phyloP scores from a whole-genome alignment of 2,888 invertebrate species.

The Eupithecia inturbata region DNA sequence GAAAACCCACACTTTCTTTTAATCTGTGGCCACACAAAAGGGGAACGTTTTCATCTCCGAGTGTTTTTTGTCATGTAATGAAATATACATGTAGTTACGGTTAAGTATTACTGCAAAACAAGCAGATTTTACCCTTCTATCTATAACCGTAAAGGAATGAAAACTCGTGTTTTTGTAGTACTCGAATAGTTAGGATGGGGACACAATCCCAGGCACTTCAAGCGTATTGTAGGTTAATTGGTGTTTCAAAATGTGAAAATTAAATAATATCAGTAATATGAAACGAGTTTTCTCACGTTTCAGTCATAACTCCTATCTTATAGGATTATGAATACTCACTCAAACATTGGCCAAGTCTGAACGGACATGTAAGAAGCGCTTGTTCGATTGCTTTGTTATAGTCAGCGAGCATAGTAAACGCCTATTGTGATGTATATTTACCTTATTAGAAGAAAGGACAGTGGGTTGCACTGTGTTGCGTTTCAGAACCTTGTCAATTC shows the following conservation, averaged over 20 bases:
- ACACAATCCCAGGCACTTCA: neutral
- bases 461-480: neutral
- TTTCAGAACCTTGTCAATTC: neutral
- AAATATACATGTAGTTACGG: slow-evolving; percentile 30
- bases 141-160: slow-evolving; percentile 3
- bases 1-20: neutral
- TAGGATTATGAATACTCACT: neutral
- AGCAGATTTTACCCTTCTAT: slow-evolving; percentile 17
- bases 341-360: neutral
- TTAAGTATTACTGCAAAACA: slow-evolving; percentile 4
- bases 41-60: slow-evolving; percentile 23
- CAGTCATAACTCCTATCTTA: neutral
- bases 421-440: too few relatives aligned
- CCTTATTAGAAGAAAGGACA: neutral
- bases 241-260: neutral
- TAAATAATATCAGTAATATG: neutral
- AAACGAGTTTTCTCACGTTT: neutral
- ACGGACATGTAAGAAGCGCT: neutral
- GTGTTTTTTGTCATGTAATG: slow-evolving; percentile 32
- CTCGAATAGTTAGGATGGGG: neutral
- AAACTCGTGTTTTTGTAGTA: neutral
- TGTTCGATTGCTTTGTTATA: neutral
- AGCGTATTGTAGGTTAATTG: neutral
- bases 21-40: slow-evolving; percentile 24
- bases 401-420: too few relatives aligned